Conservation (phyloP, 2,888 invertebrate genomes). For the Apotomis capreana region DNA sequence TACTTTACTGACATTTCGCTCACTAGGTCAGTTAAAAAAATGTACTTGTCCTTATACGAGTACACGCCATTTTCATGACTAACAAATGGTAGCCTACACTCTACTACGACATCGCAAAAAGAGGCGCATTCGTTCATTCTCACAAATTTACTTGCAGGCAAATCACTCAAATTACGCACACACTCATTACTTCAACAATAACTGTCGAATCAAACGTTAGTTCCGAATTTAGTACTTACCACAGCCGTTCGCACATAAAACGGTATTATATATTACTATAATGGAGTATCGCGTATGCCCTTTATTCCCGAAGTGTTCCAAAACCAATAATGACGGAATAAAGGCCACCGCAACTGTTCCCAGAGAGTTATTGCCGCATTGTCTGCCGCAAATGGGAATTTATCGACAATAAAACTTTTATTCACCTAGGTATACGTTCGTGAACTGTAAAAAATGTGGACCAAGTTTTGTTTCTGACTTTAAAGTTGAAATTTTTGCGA, state of each 20-base stretch:
- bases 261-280: conserved; percentile 40
- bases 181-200: background rate
- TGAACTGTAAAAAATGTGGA: conserved; percentile 26
- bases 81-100: too few relatives aligned
- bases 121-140: background rate
- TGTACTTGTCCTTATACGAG: too few relatives aligned
- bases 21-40: too few relatives aligned
- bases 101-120: too few relatives aligned
- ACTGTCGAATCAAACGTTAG: background rate
- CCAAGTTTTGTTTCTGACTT: conserved; percentile 13
- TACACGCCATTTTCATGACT: too few relatives aligned
- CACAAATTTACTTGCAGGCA: background rate
- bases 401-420: conserved; percentile 66
- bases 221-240: conserved; percentile 5
- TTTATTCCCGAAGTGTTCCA: conserved; percentile 51
- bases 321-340: conserved; percentile 65
- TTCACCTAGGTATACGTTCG: conserved; percentile 33
- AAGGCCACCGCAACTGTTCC: conserved; percentile 60
- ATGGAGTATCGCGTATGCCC: conserved; percentile 45
- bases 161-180: background rate
- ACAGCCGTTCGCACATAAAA: conserved; percentile 25
- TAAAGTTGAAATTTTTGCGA: background rate
- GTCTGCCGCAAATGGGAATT: conserved; percentile 63
- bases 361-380: conserved; percentile 58
- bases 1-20: too few relatives aligned